These are phyloP conservation scores for Pheosia gnoma DNA, from an alignment of 2,888 invertebrate genomes.

Conservation along the genomic window DNA sequence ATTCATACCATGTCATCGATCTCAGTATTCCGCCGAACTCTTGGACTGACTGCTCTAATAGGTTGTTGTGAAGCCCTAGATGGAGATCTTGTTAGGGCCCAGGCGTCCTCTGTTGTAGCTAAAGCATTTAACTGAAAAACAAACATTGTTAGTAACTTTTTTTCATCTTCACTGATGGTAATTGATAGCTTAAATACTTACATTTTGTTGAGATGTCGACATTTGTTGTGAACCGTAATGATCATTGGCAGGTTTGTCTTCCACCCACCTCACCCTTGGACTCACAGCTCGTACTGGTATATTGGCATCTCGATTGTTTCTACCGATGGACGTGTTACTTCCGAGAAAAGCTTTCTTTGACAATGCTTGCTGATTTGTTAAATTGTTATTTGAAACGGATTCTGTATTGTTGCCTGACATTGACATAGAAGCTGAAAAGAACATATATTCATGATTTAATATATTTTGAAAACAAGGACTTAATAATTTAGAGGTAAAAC, in stretches of 20 bases:
- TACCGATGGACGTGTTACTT: slow-evolving; percentile 80
- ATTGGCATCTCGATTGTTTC: slow-evolving; percentile 73
- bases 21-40: slow-evolving; percentile 74
- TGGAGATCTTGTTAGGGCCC: slow-evolving; percentile 71
- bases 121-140: slow-evolving; percentile 60
- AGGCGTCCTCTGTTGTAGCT: slow-evolving; percentile 65
- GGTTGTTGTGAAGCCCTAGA: slow-evolving; percentile 77
- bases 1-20: slow-evolving; percentile 71
- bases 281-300: slow-evolving; percentile 82
- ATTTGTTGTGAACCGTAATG: slow-evolving; percentile 73
- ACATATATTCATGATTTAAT: not conserved
- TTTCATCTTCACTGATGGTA: not conserved
- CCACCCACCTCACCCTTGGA: slow-evolving; percentile 79
- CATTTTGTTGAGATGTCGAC: slow-evolving; percentile 76
- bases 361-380: slow-evolving; percentile 73
- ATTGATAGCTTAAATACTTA: slow-evolving; percentile 44
- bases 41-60: slow-evolving; percentile 78
- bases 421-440: slow-evolving; percentile 88
- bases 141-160: not conserved
- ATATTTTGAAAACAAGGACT: slow-evolving; percentile 56
- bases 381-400: slow-evolving; percentile 73
- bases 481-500: slow-evolving; percentile 60
- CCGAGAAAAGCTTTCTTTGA: slow-evolving; percentile 80
- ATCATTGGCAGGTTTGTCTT: slow-evolving; percentile 71
- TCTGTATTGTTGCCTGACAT: slow-evolving; percentile 86